phyloP scores from a whole-genome alignment of 2,888 invertebrate genomes.

The Chrysomela aeneicollis region DNA sequence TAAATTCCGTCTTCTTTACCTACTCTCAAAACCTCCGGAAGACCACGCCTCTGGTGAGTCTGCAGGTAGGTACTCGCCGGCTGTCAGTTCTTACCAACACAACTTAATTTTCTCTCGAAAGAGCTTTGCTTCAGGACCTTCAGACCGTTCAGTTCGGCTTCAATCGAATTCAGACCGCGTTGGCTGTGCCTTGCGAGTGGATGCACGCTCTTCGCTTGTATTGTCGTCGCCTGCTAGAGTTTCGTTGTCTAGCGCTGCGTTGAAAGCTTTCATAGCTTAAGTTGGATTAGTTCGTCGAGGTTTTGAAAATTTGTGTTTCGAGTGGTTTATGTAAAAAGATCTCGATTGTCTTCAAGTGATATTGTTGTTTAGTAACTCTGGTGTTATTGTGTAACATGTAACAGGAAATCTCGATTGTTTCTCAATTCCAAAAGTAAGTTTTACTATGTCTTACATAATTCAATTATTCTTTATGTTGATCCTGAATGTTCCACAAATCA shows the following conservation, averaged over 20 bases:
- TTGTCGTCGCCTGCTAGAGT: conserved; percentile 28
- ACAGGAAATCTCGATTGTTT: conserved; percentile 26
- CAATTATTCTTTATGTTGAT: neutral
- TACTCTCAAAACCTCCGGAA: conserved; percentile 19
- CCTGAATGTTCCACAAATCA: no score
- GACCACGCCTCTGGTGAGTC: conserved; percentile 35
- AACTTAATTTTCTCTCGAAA: conserved; percentile 56
- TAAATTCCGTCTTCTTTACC: neutral
- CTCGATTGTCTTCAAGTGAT: conserved; percentile 1
- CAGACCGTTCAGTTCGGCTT: conserved; percentile 24
- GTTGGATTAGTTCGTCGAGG: conserved; percentile 8
- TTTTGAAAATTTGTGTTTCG: conserved; percentile 23
- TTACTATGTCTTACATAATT: neutral
- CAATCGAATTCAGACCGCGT: conserved; percentile 34
- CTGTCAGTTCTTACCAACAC: conserved; percentile 57
- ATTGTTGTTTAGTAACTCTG: neutral
- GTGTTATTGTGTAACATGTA: conserved; percentile 31
- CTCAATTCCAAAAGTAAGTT: conserved; percentile 32
- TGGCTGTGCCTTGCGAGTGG: conserved; percentile 33
- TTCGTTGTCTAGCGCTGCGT: conserved; percentile 38
- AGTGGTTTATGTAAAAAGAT: neutral
- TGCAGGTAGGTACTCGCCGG: conserved; percentile 46
- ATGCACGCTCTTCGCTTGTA: conserved; percentile 27
- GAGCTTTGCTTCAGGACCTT: conserved; percentile 27
- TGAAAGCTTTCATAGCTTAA: conserved; percentile 31